Percentiles rank a stretch among this genome's conserved stretches.
phyloP scores from a whole-genome alignment of 1,140 invertebrate genomes.

The Pogonomyrmex barbatus region DNA sequence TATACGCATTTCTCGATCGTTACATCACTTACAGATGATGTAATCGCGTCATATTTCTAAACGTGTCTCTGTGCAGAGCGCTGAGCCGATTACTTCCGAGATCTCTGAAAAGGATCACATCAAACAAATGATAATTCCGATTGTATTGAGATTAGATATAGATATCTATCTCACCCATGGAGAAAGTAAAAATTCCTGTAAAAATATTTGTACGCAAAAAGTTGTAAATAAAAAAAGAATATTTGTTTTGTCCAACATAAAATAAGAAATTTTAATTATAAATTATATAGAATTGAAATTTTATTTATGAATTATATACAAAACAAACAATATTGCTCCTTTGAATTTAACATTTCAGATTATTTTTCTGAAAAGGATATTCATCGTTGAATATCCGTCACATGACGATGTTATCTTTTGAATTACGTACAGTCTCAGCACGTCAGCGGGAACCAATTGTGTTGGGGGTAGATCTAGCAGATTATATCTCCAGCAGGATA shows the following conservation, averaged over 20 bases:
- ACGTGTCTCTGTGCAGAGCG: constrained; percentile 91
- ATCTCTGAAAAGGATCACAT: constrained; percentile 87
- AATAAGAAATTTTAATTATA: background rate
- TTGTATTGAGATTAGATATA: background rate
- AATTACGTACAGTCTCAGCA: constrained; percentile 88
- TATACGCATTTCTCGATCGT: background rate
- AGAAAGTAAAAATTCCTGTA: constrained; percentile 30
- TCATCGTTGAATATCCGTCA: background rate
- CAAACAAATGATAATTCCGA: background rate
- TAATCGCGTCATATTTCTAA: constrained; percentile 89
- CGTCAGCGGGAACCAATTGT: constrained; percentile 90
- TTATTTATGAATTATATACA: constrained; percentile 9
- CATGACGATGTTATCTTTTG: background rate
- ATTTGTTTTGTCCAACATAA: background rate
- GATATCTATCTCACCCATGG: background rate
- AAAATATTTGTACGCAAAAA: constrained; percentile 27
- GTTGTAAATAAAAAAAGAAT: background rate
- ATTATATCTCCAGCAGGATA: constrained; percentile 91
- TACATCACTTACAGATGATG: constrained; percentile 87
- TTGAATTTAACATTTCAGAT: background rate
- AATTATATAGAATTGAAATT: background rate
- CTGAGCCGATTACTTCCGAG: constrained; percentile 90
- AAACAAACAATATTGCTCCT: background rate
- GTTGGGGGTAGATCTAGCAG: constrained; percentile 88
- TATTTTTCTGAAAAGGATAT: background rate